Conservation (phyloP, 2,797 vertebrate genomes). For the Buceros bicornis region DNA sequence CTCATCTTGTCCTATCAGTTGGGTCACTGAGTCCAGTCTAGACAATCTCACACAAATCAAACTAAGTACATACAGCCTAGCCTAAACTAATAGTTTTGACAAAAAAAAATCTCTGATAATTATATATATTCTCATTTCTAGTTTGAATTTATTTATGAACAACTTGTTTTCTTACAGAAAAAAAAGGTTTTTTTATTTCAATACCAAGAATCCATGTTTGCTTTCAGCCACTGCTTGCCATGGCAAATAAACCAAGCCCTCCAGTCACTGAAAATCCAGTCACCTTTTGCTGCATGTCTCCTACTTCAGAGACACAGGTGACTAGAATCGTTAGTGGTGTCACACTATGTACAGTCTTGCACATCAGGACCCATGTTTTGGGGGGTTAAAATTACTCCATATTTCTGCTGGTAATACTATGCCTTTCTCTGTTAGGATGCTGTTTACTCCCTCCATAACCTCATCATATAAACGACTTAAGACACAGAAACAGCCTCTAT, state of each 20-base stretch:
- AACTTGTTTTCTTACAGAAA: background rate
- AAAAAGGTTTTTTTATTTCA: background rate
- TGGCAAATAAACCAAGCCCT: background rate
- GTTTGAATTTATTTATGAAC: background rate
- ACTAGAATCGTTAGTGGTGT: background rate
- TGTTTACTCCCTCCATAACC: background rate
- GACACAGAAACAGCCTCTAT: background rate
- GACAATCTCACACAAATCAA: background rate
- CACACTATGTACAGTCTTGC: background rate
- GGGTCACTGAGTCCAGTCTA: background rate
- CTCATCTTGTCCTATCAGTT: background rate
- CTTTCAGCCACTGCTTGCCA: background rate
- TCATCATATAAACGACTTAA: background rate
- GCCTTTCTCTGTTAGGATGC: background rate
- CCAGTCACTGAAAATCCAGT: background rate
- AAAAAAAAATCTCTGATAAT: background rate
- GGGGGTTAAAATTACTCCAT: background rate
- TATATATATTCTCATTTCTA: background rate
- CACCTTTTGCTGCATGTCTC: background rate
- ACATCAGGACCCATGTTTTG: background rate
- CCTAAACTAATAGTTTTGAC: background rate
- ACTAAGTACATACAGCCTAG: background rate
- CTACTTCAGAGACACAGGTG: background rate
- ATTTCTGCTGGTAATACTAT: background rate
- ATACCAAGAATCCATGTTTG: background rate